These are phyloP conservation scores for Acanthosepion esculentum DNA, from an alignment of 2,888 invertebrate genomes.

Conservation along the genomic window DNA sequence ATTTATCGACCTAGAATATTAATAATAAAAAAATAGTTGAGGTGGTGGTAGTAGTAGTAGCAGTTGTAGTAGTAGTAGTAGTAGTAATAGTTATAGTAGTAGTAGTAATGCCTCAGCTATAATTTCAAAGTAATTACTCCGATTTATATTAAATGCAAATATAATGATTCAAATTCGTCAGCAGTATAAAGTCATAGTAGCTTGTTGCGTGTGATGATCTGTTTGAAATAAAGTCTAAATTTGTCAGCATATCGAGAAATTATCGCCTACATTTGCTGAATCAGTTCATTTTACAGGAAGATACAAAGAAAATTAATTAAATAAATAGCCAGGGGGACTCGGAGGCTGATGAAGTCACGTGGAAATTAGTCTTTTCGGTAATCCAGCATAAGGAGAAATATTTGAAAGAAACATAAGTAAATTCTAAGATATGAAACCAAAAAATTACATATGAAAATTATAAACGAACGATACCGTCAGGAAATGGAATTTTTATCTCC, in stretches of 20 bases:
- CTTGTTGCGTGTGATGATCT: neutral
- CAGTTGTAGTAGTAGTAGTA: no score
- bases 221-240: neutral
- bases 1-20: no score
- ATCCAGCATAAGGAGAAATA: neutral
- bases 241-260: neutral
- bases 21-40: no score
- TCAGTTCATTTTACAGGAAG: neutral
- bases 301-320: neutral
- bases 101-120: no score
- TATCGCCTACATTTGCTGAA: neutral
- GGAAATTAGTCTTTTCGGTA: neutral
- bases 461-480: no score
- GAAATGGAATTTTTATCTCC: no score
- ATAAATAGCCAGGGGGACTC: neutral
- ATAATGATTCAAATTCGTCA: neutral
- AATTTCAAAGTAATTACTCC: no score
- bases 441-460: no score
- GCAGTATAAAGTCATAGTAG: neutral
- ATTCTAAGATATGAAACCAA: no score
- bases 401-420: neutral
- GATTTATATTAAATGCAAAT: no score
- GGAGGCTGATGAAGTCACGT: neutral
- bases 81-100: no score
- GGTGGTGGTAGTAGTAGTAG: no score